Conservation (phyloP, 2,113 vertebrate genomes). For the Casuarius casuarius region DNA sequence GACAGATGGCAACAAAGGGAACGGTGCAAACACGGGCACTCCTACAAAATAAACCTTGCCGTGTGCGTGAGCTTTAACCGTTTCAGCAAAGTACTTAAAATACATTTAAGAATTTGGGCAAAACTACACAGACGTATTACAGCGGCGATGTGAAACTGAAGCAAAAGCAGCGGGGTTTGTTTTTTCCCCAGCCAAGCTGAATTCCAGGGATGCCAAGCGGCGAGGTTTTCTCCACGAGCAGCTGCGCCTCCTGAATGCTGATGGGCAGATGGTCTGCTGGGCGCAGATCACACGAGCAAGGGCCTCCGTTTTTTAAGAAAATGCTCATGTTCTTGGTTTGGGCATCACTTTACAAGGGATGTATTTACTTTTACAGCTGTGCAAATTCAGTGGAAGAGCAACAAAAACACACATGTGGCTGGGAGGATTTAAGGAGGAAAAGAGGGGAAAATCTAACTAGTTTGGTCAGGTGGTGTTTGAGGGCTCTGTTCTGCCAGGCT, state of each 20-base stretch:
- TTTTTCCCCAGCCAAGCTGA: conserved; percentile 55
- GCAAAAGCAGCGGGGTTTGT: background rate
- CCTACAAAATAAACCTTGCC: background rate
- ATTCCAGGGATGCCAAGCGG: conserved; percentile 36
- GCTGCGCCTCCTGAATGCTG: background rate
- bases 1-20: conserved; percentile 68
- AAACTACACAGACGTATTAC: background rate
- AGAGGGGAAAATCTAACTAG: background rate
- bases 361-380: background rate
- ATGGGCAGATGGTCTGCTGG: conserved; percentile 32
- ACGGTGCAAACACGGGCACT: conserved; percentile 17
- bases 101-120: background rate
- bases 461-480: background rate
- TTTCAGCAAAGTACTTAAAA: conserved; percentile 28
- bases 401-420: background rate
- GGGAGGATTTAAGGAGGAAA: background rate
- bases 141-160: conserved; percentile 10
- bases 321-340: background rate
- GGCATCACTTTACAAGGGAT: background rate
- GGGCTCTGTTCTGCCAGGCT: background rate
- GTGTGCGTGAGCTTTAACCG: background rate
- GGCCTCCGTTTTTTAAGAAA: background rate
- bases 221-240: background rate
- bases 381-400: background rate
- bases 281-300: background rate